A percentile compares a stretch with the other conserved stretches of the same genome.
Conservation (phyloP, 2,797 vertebrate genomes). For the Nyctibius grandis region DNA sequence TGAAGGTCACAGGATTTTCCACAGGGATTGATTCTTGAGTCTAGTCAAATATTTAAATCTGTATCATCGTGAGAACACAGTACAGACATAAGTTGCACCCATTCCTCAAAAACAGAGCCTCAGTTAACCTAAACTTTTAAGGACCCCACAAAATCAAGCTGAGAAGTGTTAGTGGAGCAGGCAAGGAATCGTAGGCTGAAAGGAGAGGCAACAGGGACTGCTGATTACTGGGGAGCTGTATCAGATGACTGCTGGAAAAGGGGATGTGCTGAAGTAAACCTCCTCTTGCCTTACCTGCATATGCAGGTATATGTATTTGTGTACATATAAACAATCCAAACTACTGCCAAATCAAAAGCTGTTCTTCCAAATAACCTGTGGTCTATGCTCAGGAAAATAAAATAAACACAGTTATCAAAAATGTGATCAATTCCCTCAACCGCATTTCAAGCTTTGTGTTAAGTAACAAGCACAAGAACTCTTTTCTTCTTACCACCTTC, state of each 20-base stretch:
- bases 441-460: not conserved
- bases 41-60: not conserved
- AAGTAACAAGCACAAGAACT: not conserved
- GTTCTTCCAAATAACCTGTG: not conserved
- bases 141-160: not conserved
- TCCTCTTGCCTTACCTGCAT: not conserved
- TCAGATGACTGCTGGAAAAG: not conserved
- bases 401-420: slow-evolving; percentile 5
- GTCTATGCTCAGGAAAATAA: not conserved
- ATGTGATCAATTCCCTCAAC: not conserved
- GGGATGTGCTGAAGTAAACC: not conserved
- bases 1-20: not conserved
- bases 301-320: not conserved
- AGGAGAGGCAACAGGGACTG: not conserved
- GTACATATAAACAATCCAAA: not conserved
- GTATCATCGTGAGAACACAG: not conserved
- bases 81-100: not conserved
- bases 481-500: not conserved
- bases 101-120: not conserved
- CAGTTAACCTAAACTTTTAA: not conserved
- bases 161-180: not conserved
- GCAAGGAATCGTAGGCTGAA: not conserved
- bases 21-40: not conserved
- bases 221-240: not conserved
- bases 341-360: not conserved